Evolutionary conservation across 2,113 vertebrate species (phyloP).

Genomic region (Nesoenas mayeri): DNA sequence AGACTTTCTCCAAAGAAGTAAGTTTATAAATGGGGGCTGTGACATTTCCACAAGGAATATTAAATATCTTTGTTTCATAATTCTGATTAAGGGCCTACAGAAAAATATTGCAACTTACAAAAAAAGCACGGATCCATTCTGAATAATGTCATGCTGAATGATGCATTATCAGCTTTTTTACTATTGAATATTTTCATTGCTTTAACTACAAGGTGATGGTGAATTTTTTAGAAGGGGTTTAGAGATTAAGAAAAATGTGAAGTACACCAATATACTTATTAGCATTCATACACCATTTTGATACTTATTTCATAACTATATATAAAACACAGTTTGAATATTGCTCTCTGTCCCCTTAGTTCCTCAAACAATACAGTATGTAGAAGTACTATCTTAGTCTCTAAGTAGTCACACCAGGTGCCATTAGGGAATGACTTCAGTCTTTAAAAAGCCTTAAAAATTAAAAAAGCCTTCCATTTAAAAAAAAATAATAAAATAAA

Average conservation of each 20-base stretch:
- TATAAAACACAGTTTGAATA: not conserved
- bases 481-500: not conserved
- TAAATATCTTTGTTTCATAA: not conserved
- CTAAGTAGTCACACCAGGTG: not conserved
- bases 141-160: rapidly evolving
- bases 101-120: not conserved
- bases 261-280: not conserved
- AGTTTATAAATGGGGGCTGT: not conserved
- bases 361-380: not conserved
- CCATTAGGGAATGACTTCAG: not conserved
- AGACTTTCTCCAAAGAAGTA: not conserved
- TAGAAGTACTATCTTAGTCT: not conserved
- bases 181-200: not conserved
- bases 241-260: not conserved
- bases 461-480: not conserved
- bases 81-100: not conserved
- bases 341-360: not conserved
- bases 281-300: not conserved
- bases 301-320: not conserved
- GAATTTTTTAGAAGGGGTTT: not conserved
- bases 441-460: not conserved
- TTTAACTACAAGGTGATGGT: not conserved
- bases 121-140: not conserved
- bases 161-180: not conserved
- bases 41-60: not conserved